Conservation (phyloP, 1,140 invertebrate genomes). For the Bilobella aurantiaca region DNA sequence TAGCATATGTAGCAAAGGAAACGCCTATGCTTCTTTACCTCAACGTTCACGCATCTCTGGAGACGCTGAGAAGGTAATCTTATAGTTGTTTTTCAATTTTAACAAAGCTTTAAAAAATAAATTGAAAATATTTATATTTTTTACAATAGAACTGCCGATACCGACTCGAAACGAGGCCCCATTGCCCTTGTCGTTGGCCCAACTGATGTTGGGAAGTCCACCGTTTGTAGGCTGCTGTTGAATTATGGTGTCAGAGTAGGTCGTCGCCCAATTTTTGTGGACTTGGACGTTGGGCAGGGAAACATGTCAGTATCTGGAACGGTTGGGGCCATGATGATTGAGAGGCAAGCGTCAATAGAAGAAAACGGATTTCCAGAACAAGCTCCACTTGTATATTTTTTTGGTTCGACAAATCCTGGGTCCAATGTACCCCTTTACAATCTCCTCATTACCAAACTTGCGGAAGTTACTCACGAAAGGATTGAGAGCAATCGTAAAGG, state of each 20-base stretch:
- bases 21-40: constrained; percentile 89
- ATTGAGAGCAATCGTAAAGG: constrained; percentile 77
- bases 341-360: constrained; percentile 79
- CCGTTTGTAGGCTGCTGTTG: constrained; percentile 73
- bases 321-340: constrained; percentile 76
- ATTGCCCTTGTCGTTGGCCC: constrained; percentile 88
- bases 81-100: not conserved
- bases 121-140: not conserved
- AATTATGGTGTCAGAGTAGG: constrained; percentile 89
- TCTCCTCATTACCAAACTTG: constrained; percentile 68
- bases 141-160: constrained; percentile 20
- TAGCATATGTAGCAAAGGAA: constrained; percentile 87
- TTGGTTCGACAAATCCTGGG: constrained; percentile 70
- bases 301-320: constrained; percentile 85
- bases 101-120: not conserved
- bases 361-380: constrained; percentile 78
- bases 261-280: constrained; percentile 76
- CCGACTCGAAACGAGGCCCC: constrained; percentile 50
- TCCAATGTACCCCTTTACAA: constrained; percentile 78
- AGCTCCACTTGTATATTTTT: constrained; percentile 87
- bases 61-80: constrained; percentile 41
- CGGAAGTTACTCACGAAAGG: constrained; percentile 72
- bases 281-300: constrained; percentile 93
- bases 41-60: constrained; percentile 88
- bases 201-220: constrained; percentile 91